Percentiles rank a stretch among this genome's conserved stretches.
Conservation (phyloP, 2,888 invertebrate species). For the Hyppa rectilinea region DNA sequence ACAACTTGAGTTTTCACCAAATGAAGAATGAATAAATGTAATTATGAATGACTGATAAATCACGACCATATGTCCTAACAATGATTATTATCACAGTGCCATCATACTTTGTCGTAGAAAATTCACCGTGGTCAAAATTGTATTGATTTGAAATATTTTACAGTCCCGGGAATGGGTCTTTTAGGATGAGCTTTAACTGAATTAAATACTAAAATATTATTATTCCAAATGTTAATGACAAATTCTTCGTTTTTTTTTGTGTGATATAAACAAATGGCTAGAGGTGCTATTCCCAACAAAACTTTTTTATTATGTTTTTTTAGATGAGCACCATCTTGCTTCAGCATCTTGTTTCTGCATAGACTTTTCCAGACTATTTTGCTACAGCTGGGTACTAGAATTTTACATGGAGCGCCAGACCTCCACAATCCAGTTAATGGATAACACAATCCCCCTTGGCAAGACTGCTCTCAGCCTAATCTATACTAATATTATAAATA, state of each 20-base stretch:
- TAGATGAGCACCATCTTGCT: too few relatives aligned
- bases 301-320: neutral
- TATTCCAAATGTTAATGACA: neutral
- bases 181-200: neutral
- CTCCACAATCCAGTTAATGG: too few relatives aligned
- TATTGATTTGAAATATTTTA: neutral
- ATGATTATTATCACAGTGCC: slow-evolving; percentile 86
- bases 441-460: too few relatives aligned
- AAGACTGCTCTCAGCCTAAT: neutral
- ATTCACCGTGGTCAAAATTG: slow-evolving; percentile 65
- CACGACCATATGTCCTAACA: slow-evolving; percentile 70
- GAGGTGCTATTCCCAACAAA: neutral
- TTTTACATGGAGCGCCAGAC: too few relatives aligned
- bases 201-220: neutral
- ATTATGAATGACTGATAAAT: slow-evolving; percentile 69
- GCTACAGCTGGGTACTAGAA: too few relatives aligned
- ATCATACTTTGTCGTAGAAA: slow-evolving; percentile 72
- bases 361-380: too few relatives aligned
- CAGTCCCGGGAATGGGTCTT: neutral
- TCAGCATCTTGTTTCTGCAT: too few relatives aligned
- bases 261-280: neutral
- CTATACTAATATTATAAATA: neutral
- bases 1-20: slow-evolving; percentile 48
- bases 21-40: slow-evolving; percentile 65
- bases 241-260: too few relatives aligned